phyloP scores from a whole-genome alignment of 2,113 vertebrate species.

The Syngnathus typhle region DNA sequence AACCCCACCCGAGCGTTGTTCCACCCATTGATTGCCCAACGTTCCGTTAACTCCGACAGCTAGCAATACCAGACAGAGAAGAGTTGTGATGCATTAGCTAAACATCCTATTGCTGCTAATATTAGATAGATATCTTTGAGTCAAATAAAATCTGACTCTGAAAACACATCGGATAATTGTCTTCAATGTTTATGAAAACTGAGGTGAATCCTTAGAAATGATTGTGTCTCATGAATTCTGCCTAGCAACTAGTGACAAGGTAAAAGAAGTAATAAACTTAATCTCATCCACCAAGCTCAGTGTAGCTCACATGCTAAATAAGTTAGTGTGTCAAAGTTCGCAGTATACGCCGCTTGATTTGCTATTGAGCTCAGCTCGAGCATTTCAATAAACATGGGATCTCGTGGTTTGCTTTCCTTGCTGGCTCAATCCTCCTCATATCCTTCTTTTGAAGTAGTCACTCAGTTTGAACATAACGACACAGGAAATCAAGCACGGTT shows the following conservation, averaged over 20 bases:
- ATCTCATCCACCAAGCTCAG: not conserved
- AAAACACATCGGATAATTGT: not conserved
- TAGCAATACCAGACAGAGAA: not conserved
- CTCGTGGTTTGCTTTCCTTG: constrained; percentile 5
- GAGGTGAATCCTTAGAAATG: too few species aligned
- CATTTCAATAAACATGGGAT: constrained; percentile 31
- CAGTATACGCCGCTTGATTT: constrained; percentile 14
- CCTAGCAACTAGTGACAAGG: too few species aligned
- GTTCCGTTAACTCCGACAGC: constrained; percentile 5
- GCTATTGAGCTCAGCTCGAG: constrained; percentile 6
- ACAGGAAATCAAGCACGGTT: constrained; percentile 6
- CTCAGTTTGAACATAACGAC: not conserved
- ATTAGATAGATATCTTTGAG: not conserved
- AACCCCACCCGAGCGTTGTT: constrained; percentile 33
- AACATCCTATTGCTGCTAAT: not conserved
- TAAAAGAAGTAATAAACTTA: not conserved
- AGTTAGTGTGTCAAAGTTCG: constrained; percentile 45
- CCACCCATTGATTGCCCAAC: constrained; percentile 56
- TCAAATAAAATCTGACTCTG: too few species aligned
- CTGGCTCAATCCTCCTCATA: not conserved
- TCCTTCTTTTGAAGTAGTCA: not conserved
- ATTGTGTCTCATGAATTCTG: too few species aligned
- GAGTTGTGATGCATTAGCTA: not conserved
- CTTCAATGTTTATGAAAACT: not conserved
- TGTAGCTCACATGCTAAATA: constrained; percentile 9